These are phyloP conservation scores for Pseudanteris insignis DNA, from an alignment of 2,888 invertebrate species.

Conservation along the genomic window DNA sequence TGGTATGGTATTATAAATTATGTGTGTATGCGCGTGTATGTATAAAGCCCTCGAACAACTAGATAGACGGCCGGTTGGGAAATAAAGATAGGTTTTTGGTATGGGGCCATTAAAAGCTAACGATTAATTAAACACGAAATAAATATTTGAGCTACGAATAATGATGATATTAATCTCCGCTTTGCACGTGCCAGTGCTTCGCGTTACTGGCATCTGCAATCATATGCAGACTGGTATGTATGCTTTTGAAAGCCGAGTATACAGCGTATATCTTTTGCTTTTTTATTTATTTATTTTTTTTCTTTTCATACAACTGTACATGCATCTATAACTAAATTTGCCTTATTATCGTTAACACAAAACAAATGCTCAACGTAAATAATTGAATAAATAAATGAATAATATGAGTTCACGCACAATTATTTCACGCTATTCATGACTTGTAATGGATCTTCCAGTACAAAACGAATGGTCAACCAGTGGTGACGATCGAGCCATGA, in stretches of 20 bases:
- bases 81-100: constrained; percentile 54
- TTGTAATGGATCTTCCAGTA: no score
- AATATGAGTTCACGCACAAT: no score
- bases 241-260: constrained; percentile 27
- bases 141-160: constrained; percentile 62
- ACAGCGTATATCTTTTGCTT: constrained; percentile 26
- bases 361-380: no score
- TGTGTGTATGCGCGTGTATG: constrained; percentile 24
- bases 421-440: no score
- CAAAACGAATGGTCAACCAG: no score
- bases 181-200: constrained; percentile 51
- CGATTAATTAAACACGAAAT: constrained; percentile 63
- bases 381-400: no score
- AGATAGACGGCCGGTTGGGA: constrained; percentile 49
- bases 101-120: constrained; percentile 59
- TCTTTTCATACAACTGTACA: constrained; percentile 8
- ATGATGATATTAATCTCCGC: constrained; percentile 61
- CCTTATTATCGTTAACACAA: constrained; percentile 15
- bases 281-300: no score
- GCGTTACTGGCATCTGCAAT: constrained; percentile 36
- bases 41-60: constrained; percentile 28
- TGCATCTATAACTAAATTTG: constrained; percentile 13
- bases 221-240: constrained; percentile 33
- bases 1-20: constrained; percentile 44
- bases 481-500: no score